A percentile compares a stretch with the other conserved stretches of the same genome.
phyloP scores from a whole-genome alignment of 2,888 invertebrate genomes.

The Papilio protenor region DNA sequence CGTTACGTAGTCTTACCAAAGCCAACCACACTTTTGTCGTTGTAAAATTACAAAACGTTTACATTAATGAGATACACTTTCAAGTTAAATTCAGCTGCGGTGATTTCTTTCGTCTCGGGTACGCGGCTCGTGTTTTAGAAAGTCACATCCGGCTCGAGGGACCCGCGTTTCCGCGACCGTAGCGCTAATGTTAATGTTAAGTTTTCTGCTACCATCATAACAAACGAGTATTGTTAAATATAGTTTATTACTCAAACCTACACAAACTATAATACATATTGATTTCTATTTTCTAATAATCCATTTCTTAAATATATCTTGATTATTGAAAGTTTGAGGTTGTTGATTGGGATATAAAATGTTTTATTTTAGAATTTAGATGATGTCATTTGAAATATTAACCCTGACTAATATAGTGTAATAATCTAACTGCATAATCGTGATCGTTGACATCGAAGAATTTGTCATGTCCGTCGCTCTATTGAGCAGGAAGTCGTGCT shows the following conservation, averaged over 20 bases:
- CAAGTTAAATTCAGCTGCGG: slow-evolving; percentile 31
- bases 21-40: background rate
- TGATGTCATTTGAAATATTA: slow-evolving; percentile 16
- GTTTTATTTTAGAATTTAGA: background rate
- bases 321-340: background rate
- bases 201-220: background rate
- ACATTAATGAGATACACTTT: slow-evolving; percentile 37
- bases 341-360: background rate
- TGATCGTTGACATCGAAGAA: slow-evolving; percentile 3
- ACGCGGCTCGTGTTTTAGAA: slow-evolving; percentile 79
- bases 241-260: background rate
- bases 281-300: background rate
- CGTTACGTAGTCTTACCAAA: background rate
- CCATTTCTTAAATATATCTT: background rate
- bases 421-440: slow-evolving; percentile 12
- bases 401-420: slow-evolving; percentile 4
- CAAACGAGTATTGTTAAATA: background rate
- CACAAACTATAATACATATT: background rate
- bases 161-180: slow-evolving; percentile 70
- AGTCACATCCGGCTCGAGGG: slow-evolving; percentile 78
- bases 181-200: slow-evolving; percentile 13
- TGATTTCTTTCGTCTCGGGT: slow-evolving; percentile 44
- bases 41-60: slow-evolving; percentile 24
- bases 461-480: slow-evolving; percentile 11
- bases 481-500: slow-evolving; percentile 13